phyloP scores from a whole-genome alignment of 2,797 vertebrate genomes.

The Tachyglossus aculeatus region DNA sequence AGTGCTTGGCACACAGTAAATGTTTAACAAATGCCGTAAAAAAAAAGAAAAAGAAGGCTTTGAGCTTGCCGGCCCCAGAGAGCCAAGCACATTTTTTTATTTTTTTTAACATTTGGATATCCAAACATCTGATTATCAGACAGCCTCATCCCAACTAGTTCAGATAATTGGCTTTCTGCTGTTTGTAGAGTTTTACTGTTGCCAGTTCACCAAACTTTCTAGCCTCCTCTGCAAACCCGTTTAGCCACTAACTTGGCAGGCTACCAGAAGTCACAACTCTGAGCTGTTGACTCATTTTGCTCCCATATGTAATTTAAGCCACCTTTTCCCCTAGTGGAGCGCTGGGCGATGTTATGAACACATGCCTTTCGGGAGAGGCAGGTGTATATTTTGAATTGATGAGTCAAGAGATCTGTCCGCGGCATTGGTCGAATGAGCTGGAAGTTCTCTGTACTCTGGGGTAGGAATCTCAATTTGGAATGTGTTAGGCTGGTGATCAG shows the following conservation, averaged over 20 bases:
- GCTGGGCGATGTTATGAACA: conserved; percentile 32
- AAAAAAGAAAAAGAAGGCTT: too few relatives aligned
- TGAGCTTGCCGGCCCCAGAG: too few relatives aligned
- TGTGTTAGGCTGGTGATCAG: background rate
- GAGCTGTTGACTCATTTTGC: conserved; percentile 62
- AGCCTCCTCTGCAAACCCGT: conserved; percentile 44
- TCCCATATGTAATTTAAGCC: conserved; percentile 56
- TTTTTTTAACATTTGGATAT: too few relatives aligned
- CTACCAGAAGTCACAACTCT: conserved; percentile 58
- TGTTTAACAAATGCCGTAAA: too few relatives aligned
- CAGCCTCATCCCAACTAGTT: too few relatives aligned
- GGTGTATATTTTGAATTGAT: conserved; percentile 50
- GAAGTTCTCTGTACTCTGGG: background rate
- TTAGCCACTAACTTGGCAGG: conserved; percentile 59
- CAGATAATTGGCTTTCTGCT: too few relatives aligned
- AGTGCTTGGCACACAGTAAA: too few relatives aligned
- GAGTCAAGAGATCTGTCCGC: conserved; percentile 43
- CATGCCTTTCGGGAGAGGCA: conserved; percentile 47
- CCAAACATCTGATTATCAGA: too few relatives aligned
- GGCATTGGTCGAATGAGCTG: conserved; percentile 17
- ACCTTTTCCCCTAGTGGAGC: conserved; percentile 55
- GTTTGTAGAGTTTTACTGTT: too few relatives aligned
- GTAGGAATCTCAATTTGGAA: background rate
- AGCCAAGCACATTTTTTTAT: too few relatives aligned
- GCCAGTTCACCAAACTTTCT: conserved; percentile 50